A percentile compares a stretch with the other conserved stretches of the same genome.
phyloP scores from a whole-genome alignment of 2,888 invertebrate species.

The Rhabditoides inermis region DNA sequence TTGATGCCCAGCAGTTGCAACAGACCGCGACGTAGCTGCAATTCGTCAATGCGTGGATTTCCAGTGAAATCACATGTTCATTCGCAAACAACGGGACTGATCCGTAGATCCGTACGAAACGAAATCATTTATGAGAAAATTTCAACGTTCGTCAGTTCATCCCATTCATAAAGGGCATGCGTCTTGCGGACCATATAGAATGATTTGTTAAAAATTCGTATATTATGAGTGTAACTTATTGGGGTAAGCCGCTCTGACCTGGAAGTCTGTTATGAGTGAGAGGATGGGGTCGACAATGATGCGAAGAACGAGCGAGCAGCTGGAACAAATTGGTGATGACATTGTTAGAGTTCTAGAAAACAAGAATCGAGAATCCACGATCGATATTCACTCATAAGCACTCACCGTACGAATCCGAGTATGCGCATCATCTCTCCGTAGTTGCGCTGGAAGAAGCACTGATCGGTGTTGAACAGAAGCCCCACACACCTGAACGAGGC shows the following conservation, averaged over 20 bases:
- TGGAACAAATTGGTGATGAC: too few species aligned
- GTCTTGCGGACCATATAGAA: neutral
- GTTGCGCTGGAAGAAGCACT: constrained; percentile 39
- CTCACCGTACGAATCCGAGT: constrained; percentile 22
- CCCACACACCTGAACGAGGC: constrained; percentile 37
- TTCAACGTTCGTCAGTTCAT: neutral
- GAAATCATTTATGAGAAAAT: neutral
- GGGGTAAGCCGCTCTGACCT: constrained; percentile 14
- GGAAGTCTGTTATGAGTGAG: constrained; percentile 44
- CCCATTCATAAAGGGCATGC: neutral
- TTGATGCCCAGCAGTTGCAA: constrained; percentile 10
- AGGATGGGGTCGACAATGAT: constrained; percentile 44
- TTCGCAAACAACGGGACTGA: too few species aligned
- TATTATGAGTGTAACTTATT: neutral
- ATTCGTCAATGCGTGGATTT: neutral
- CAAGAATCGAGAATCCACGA: constrained; percentile 2
- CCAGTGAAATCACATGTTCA: too few species aligned
- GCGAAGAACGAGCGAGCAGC: constrained; percentile 28
- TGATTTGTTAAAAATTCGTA: neutral
- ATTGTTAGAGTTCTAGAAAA: too few species aligned
- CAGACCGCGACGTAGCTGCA: constrained; percentile 17
- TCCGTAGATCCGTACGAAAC: too few species aligned
- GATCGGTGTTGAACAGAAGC: constrained; percentile 23
- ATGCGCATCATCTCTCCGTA: constrained; percentile 36
- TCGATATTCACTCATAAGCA: constrained; percentile 4